These are phyloP conservation scores for Mormyrus iriodes DNA, from an alignment of 2,113 vertebrate genomes.

Conservation along the genomic window DNA sequence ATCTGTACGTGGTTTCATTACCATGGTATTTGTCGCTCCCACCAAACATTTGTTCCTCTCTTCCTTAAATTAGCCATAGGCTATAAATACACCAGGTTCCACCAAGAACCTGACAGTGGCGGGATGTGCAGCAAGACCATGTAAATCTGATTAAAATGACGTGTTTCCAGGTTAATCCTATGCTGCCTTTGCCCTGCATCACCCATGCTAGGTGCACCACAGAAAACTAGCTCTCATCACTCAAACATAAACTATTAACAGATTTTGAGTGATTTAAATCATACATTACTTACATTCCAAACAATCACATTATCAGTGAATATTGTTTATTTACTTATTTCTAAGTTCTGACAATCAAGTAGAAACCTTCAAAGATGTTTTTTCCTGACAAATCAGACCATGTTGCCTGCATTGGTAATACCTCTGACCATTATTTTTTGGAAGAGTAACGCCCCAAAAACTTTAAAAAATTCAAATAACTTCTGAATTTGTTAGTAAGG, in stretches of 20 bases:
- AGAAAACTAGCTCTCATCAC: not conserved
- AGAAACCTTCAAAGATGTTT: not conserved
- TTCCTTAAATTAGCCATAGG: slow-evolving; percentile 13
- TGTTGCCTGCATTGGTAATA: not conserved
- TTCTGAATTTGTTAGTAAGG: not conserved
- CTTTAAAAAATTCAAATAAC: not conserved
- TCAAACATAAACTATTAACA: not conserved
- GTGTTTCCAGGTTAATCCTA: slow-evolving; percentile 12
- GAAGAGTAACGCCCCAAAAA: not conserved
- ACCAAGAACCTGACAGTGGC: not conserved
- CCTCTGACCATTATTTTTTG: not conserved
- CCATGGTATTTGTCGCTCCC: not conserved
- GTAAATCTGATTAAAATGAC: slow-evolving; percentile 19
- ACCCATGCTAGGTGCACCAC: not conserved
- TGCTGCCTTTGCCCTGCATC: not conserved
- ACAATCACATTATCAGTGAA: not conserved
- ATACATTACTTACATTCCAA: not conserved
- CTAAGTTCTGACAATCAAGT: not conserved
- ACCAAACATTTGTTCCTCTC: not conserved
- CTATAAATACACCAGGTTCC: not conserved
- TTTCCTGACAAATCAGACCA: not conserved
- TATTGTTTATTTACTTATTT: not conserved
- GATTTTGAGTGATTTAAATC: not conserved
- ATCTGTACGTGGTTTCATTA: not conserved
- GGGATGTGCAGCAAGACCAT: not conserved